phyloP scores from a whole-genome alignment of 2,888 invertebrate species.

The Volucella inflata region DNA sequence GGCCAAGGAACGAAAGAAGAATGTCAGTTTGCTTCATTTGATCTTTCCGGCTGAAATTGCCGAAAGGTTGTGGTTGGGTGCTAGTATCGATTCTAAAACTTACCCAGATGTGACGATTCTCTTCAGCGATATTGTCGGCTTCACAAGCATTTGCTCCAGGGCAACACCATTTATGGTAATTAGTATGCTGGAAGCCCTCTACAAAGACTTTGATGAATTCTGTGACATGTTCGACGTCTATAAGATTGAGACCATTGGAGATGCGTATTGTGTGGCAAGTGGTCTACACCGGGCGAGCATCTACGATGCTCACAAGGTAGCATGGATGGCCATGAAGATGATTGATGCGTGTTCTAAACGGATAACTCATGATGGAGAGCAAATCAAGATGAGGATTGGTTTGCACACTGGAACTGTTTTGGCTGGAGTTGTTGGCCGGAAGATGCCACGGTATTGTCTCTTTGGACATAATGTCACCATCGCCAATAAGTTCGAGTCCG shows the following conservation, averaged over 20 bases:
- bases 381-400: slow-evolving; percentile 98
- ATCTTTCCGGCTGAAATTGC: slow-evolving; percentile 98
- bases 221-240: slow-evolving; percentile 97
- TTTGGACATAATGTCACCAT: slow-evolving; percentile 98
- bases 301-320: slow-evolving; percentile 96
- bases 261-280: slow-evolving; percentile 97
- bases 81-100: slow-evolving; percentile 95
- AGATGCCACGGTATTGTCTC: slow-evolving; percentile 92
- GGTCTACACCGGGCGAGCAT: slow-evolving; percentile 93
- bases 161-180: slow-evolving; percentile 98
- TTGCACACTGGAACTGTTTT: slow-evolving; percentile 96
- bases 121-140: slow-evolving; percentile 98
- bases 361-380: slow-evolving; percentile 95
- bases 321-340: slow-evolving; percentile 98
- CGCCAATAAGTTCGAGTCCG: slow-evolving; percentile 97
- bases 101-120: slow-evolving; percentile 97
- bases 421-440: slow-evolving; percentile 97
- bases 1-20: slow-evolving; percentile 96
- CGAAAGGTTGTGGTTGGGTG: slow-evolving; percentile 95
- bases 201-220: slow-evolving; percentile 96
- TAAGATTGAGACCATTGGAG: slow-evolving; percentile 98
- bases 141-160: slow-evolving; percentile 97
- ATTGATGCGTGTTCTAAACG: slow-evolving; percentile 94
- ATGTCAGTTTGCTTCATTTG: slow-evolving; percentile 95
- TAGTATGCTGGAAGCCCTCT: slow-evolving; percentile 95